A percentile compares a stretch with the other conserved stretches of the same genome.
Evolutionary conservation across 2,113 vertebrate species (phyloP).

Genomic region (Rhinolophus ferrumequinum): DNA sequence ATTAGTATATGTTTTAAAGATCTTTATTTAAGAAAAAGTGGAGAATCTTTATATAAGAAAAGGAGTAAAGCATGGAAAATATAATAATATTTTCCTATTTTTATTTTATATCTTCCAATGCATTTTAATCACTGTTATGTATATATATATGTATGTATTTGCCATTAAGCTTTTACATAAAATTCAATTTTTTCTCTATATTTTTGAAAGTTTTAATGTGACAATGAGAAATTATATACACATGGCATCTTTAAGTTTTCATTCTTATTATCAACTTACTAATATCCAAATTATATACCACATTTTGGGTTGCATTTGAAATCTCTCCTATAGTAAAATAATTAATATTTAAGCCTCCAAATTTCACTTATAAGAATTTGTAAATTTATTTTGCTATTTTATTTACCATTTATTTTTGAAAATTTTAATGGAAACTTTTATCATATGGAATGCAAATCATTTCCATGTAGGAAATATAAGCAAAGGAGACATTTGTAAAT

Average conservation of each 20-base stretch:
- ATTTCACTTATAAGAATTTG: conserved; percentile 38
- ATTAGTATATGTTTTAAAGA: neutral
- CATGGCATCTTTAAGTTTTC: neutral
- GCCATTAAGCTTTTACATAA: neutral
- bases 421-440: conserved; percentile 14
- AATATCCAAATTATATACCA: neutral
- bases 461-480: conserved; percentile 14
- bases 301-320: neutral
- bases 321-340: neutral
- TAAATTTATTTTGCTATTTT: conserved; percentile 5
- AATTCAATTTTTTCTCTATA: neutral
- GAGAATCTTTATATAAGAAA: neutral
- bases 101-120: neutral
- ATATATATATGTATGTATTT: neutral
- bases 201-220: neutral
- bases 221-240: neutral
- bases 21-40: neutral
- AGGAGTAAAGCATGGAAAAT: neutral
- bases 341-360: neutral
- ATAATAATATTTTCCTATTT: conserved; percentile 4
- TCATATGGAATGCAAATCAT: neutral
- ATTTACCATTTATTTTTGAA: neutral
- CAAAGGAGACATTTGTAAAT: conserved; percentile 24
- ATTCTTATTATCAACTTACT: neutral
- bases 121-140: neutral